These are phyloP conservation scores for Monodelphis domestica DNA, from an alignment of 2,797 vertebrate species.

Conservation along the genomic window DNA sequence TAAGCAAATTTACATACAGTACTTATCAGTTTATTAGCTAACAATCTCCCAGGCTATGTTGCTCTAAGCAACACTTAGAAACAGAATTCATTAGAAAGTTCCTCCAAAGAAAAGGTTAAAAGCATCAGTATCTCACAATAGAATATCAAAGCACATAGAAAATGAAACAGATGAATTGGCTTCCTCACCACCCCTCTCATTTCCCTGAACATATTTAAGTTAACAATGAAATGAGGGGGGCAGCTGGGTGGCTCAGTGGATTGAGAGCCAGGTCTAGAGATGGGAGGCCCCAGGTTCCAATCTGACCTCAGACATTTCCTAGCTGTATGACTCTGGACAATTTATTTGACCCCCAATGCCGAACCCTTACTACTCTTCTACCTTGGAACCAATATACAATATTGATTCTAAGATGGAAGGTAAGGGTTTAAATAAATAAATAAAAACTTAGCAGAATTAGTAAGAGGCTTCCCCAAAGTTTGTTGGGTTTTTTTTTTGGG, in stretches of 20 bases:
- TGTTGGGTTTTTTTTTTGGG: too few species aligned
- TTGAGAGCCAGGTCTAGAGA: too few species aligned
- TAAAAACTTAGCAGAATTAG: constrained; percentile 49
- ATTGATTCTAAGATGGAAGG: too few species aligned
- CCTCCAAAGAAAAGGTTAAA: background rate
- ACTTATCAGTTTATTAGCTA: background rate
- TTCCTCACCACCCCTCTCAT: background rate
- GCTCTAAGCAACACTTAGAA: background rate
- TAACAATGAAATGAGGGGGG: background rate
- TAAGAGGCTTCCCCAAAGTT: constrained; percentile 18
- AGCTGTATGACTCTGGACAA: too few species aligned
- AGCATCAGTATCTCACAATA: background rate
- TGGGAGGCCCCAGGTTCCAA: too few species aligned
- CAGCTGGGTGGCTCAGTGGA: too few species aligned
- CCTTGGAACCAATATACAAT: too few species aligned
- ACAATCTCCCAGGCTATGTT: background rate
- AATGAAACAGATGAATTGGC: background rate
- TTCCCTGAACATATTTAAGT: background rate
- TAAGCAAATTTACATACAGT: background rate
- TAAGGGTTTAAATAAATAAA: too few species aligned
- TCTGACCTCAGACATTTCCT: too few species aligned
- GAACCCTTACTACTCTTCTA: too few species aligned
- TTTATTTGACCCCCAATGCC: too few species aligned
- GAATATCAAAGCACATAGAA: background rate
- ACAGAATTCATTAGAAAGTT: background rate